Base-by-base conservation (phyloP, 2,797 vertebrate species). In the Nasua narica region DNA sequence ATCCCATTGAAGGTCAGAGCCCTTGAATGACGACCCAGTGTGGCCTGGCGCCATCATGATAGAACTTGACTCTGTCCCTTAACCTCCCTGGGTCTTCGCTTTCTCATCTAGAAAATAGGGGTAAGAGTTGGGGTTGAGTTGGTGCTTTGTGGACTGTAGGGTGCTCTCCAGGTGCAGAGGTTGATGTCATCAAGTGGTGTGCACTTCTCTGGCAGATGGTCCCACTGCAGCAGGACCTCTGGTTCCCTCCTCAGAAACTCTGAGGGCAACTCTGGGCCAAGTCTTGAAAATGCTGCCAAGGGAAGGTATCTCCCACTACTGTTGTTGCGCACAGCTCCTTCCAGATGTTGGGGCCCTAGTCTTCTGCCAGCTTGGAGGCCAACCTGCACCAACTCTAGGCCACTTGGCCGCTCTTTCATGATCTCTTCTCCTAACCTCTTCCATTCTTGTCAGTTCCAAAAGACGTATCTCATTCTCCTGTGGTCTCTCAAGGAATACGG, bases 171-270 rank as follows among this genome's bases (percentile, higher is more conserved):
- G 56, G 72, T 2, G 15, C 7, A 27, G 18, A 2, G 25, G 7
- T n/a, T 40, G 7, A 8, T 35, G 78, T 40, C 23, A 27, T 0
- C 2, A 6, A 88, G 52, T 13, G 9, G 8, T 10, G 3, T n/a
- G 52, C 29, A 1, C 21, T 54, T 81, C 78, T 92, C 78, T 37
- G 18, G 25, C 29, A 74, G 23, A 40, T 7, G 25, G 67, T 21
- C 3, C 14, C 8, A 11, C 2, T 3, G 3, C 2, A 2, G 19
- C 3, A 14, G 1, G 2, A 19, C 50, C 35, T 50, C 67, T 56
- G 14, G 32, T 10, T 84, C 12, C 27, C 12, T 21, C 29, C 15
- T 72, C 72, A 32, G 48, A 74, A 32, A 18, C 16, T 62, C 37
- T 56, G 54, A 56, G 9, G 54, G 23, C 23, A 56, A 25, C 54